Evolutionary conservation across 2,888 invertebrate species (phyloP).

Genomic region (Drosophila monieri): DNA sequence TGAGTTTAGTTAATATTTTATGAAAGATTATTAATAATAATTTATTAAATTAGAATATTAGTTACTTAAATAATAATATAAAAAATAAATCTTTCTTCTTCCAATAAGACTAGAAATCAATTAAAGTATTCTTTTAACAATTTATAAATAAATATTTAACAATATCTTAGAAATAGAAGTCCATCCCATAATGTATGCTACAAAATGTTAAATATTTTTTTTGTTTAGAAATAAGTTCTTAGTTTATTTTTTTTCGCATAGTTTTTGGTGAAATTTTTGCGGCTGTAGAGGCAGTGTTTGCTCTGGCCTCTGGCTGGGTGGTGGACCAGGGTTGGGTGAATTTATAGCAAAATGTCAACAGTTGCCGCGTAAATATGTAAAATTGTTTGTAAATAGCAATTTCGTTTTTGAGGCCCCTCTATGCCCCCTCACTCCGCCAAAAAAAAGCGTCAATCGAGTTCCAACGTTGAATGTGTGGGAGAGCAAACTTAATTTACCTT

Average conservation of each 20-base stretch:
- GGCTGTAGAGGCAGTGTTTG: conserved; percentile 35
- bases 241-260: not conserved
- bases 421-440: not conserved
- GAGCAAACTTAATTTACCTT: conserved; percentile 51
- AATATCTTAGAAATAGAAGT: too few species aligned
- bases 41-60: too few species aligned
- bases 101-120: too few species aligned
- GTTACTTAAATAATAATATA: too few species aligned
- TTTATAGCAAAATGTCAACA: conserved; percentile 75
- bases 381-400: conserved; percentile 78
- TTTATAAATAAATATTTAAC: too few species aligned
- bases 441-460: conserved; percentile 38
- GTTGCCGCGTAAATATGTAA: conserved; percentile 74
- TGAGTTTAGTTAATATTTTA: too few species aligned
- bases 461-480: conserved; percentile 33
- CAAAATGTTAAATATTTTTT: not conserved
- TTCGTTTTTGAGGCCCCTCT: conserved; percentile 34
- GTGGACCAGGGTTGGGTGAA: conserved; percentile 33
- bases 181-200: too few species aligned
- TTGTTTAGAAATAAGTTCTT: not conserved
- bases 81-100: too few species aligned
- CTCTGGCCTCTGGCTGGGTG: conserved; percentile 26
- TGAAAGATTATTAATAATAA: too few species aligned
- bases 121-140: too few species aligned
- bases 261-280: not conserved